Conservation (phyloP, 2,797 vertebrate genomes). For the Calcarius lapponicus region DNA sequence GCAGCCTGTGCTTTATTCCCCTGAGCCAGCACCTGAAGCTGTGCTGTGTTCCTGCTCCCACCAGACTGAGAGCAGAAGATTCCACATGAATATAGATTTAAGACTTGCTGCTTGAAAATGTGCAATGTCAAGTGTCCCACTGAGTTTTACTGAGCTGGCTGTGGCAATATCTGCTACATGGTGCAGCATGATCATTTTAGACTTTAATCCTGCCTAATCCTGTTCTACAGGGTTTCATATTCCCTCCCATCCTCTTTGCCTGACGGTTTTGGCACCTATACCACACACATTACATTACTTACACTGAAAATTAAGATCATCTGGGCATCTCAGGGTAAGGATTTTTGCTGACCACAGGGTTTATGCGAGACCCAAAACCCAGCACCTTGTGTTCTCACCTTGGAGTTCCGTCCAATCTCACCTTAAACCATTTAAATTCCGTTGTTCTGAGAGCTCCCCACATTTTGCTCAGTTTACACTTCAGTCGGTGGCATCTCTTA, state of each 20-base stretch:
- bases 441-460: background rate
- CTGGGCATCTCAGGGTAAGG: background rate
- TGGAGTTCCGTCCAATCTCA: background rate
- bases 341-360: background rate
- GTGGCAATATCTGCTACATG: background rate
- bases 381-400: background rate
- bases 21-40: constrained; percentile 28
- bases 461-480: constrained; percentile 13
- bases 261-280: background rate
- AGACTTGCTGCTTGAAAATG: constrained; percentile 43
- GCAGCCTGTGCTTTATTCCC: constrained; percentile 30
- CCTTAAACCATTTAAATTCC: background rate
- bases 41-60: background rate
- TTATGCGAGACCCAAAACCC: background rate
- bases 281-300: background rate
- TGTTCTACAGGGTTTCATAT: background rate
- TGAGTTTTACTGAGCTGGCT: constrained; percentile 47
- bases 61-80: background rate
- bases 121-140: constrained; percentile 42
- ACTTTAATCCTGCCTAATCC: constrained; percentile 54
- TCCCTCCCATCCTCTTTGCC: background rate
- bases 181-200: constrained; percentile 31
- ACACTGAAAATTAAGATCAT: background rate
- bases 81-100: constrained; percentile 37
- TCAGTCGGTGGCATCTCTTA: background rate